Evolutionary conservation across 2,797 vertebrate genomes (phyloP).

Genomic region (Sphenodon punctatus): DNA sequence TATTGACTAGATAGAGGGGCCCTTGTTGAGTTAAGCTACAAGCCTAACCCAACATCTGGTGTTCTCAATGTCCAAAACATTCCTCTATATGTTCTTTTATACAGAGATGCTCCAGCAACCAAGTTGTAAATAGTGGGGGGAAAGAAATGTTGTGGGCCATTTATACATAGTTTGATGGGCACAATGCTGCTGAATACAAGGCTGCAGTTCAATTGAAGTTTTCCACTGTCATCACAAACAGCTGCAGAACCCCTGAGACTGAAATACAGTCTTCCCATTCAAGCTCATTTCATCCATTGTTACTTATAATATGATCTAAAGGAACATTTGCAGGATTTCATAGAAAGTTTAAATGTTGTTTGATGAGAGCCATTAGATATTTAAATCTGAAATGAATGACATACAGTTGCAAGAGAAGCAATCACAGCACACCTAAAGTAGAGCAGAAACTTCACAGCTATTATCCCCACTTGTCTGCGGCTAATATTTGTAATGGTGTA

Average conservation of each 20-base stretch:
- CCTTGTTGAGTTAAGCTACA: conserved; percentile 27
- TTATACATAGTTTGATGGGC: conserved; percentile 53
- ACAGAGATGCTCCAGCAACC: conserved; percentile 36
- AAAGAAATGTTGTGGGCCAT: conserved; percentile 32
- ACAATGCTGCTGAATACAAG: conserved; percentile 40
- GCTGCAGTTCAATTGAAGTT: conserved; percentile 44
- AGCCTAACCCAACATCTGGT: conserved; percentile 18
- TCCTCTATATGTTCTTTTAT: conserved; percentile 39
- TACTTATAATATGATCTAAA: conserved; percentile 66
- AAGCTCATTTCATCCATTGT: conserved; percentile 75
- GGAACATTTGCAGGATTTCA: conserved; percentile 72
- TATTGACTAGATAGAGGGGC: conserved; percentile 37
- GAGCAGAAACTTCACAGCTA: conserved; percentile 33
- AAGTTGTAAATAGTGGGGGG: conserved; percentile 45
- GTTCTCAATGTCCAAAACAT: conserved; percentile 14
- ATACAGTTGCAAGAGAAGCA: conserved; percentile 45
- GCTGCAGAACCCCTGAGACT: conserved; percentile 68
- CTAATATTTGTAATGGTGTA: not conserved
- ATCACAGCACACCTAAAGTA: conserved; percentile 49
- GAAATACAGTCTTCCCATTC: conserved; percentile 56
- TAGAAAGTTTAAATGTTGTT: conserved; percentile 75
- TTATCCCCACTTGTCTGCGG: not conserved
- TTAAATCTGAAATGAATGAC: conserved; percentile 66
- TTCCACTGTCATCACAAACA: conserved; percentile 56
- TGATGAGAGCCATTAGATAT: conserved; percentile 78